Percentiles rank a stretch among this genome's conserved stretches.
phyloP scores from a whole-genome alignment of 92 coral and sea anemone species.

The Palythoa grandis region DNA sequence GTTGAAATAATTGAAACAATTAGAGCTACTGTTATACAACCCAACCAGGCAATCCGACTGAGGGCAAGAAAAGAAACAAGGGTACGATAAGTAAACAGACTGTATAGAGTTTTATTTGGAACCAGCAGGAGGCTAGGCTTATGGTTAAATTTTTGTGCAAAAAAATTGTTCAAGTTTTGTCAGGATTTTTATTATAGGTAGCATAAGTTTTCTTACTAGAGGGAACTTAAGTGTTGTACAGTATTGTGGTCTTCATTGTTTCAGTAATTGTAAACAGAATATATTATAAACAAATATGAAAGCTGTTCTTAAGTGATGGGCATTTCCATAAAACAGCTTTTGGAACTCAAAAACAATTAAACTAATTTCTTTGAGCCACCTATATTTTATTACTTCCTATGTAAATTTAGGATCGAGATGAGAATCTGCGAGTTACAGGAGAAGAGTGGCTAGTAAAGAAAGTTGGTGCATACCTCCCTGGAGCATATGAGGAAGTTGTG shows the following conservation, averaged over 20 bases:
- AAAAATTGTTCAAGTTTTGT: too few species aligned
- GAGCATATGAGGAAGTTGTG: constrained; percentile 98
- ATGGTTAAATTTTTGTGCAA: too few species aligned
- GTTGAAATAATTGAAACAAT: constrained; percentile 90
- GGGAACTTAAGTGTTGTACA: too few species aligned
- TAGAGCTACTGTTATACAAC: constrained; percentile 92
- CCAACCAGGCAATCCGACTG: constrained; percentile 96
- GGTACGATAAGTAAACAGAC: constrained; percentile 51
- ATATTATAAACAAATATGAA: too few species aligned
- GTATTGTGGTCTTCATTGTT: too few species aligned
- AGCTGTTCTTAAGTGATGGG: too few species aligned
- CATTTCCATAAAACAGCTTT: neutral
- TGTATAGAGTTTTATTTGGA: neutral
- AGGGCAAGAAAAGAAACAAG: constrained; percentile 96
- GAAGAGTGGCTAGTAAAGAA: constrained; percentile 96
- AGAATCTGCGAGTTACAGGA: constrained; percentile 85
- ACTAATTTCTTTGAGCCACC: too few species aligned
- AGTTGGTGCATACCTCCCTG: constrained; percentile 98
- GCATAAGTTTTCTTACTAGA: too few species aligned
- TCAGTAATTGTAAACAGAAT: too few species aligned
- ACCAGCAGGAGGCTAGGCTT: neutral
- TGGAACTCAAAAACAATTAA: too few species aligned
- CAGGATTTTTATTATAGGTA: too few species aligned
- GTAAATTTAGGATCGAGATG: constrained; percentile 81
- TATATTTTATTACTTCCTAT: neutral